Percentiles rank a stretch among this genome's conserved stretches.
phyloP scores from a whole-genome alignment of 2,797 vertebrate species.

The Craterocephalus amniculus region DNA sequence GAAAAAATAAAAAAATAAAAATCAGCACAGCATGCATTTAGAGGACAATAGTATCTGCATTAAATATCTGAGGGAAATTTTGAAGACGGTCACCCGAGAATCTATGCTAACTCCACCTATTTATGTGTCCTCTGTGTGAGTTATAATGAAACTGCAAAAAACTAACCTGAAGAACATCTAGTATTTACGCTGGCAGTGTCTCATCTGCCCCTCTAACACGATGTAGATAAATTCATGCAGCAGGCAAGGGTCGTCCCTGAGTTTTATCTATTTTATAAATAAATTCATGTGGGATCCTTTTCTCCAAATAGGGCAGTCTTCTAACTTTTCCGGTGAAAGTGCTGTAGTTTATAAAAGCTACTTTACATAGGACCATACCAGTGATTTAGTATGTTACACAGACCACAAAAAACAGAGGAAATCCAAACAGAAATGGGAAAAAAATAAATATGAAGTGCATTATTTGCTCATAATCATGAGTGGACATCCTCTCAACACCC shows the following conservation, averaged over 20 bases:
- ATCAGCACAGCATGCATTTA: slow-evolving; percentile 62
- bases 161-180: slow-evolving; percentile 21
- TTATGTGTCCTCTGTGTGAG: slow-evolving; percentile 34
- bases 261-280: slow-evolving; percentile 23
- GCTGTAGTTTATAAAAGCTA: slow-evolving; percentile 60
- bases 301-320: slow-evolving; percentile 58
- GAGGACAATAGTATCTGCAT: slow-evolving; percentile 27
- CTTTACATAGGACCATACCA: slow-evolving; percentile 38
- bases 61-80: slow-evolving; percentile 26
- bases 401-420: background rate
- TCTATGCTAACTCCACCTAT: slow-evolving; percentile 58
- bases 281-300: slow-evolving; percentile 35
- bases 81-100: slow-evolving; percentile 53
- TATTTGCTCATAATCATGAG: too few species aligned
- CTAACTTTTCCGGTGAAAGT: slow-evolving; percentile 59
- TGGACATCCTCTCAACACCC: background rate
- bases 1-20: slow-evolving; percentile 16
- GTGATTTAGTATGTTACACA: slow-evolving; percentile 25
- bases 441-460: background rate
- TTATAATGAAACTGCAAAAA: slow-evolving; percentile 22
- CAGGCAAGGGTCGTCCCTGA: slow-evolving; percentile 5
- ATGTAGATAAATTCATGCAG: slow-evolving; percentile 45
- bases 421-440: background rate
- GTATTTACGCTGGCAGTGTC: slow-evolving; percentile 17
- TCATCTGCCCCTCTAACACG: slow-evolving; percentile 23